Evolutionary conservation across 2,797 vertebrate species (phyloP).

Genomic region (Acrossocheilus wenchowensis): DNA sequence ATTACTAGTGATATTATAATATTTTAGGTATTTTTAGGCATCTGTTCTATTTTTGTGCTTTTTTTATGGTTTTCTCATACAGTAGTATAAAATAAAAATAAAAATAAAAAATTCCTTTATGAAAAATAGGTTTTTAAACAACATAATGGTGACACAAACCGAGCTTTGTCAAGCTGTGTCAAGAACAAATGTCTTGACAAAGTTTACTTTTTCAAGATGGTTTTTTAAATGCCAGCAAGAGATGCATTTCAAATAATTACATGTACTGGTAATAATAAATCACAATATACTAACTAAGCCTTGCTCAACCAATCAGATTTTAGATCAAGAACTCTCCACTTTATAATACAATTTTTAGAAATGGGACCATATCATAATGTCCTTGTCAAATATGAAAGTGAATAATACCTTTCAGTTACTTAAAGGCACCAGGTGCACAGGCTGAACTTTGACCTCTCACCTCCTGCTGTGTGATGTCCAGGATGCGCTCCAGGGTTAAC

Average conservation of each 20-base stretch:
- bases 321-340: not conserved
- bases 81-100: too few relatives aligned
- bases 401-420: slow-evolving; percentile 1
- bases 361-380: not conserved
- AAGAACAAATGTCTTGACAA: not conserved
- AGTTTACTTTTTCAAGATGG: not conserved
- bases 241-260: not conserved
- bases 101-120: not conserved
- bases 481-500: slow-evolving; percentile 91
- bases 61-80: too few relatives aligned
- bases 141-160: not conserved
- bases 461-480: slow-evolving; percentile 95
- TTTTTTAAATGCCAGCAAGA: not conserved
- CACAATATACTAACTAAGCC: not conserved
- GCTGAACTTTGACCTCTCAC: slow-evolving; percentile 72
- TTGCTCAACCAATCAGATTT: not conserved
- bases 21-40: too few relatives aligned
- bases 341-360: not conserved
- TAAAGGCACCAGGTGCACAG: slow-evolving; percentile 32
- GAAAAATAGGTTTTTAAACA: not conserved
- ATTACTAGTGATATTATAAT: too few relatives aligned
- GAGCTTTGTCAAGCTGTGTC: not conserved
- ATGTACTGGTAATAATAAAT: not conserved
- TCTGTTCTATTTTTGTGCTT: too few relatives aligned
- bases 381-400: slow-evolving; percentile 18